Conservation (phyloP, 2,797 vertebrate species). For the Mormyrops attenuatus region DNA sequence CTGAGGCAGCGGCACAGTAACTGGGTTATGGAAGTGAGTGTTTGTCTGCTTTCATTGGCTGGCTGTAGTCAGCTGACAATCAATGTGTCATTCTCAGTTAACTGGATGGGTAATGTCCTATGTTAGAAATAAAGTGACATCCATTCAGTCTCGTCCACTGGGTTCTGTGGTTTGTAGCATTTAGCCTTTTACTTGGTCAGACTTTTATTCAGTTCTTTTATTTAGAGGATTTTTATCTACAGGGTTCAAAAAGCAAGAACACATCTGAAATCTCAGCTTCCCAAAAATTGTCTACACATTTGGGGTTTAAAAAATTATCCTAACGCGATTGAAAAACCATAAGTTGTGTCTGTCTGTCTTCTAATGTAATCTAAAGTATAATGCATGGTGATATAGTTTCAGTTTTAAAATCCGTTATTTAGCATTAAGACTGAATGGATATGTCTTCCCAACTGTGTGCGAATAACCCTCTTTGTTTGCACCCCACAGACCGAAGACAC, state of each 20-base stretch:
- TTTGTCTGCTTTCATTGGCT: neutral
- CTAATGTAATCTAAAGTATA: neutral
- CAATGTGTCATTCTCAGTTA: neutral
- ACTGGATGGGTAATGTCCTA: neutral
- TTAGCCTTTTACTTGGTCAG: neutral
- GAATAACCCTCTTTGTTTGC: neutral
- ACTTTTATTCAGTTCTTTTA: neutral
- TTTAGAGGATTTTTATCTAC: neutral
- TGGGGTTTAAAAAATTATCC: neutral
- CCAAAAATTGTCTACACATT: neutral
- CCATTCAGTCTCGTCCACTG: neutral
- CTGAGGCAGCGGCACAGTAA: neutral
- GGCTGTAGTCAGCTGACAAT: neutral
- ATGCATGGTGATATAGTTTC: neutral
- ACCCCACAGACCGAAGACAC: conserved; percentile 85
- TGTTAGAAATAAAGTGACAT: neutral
- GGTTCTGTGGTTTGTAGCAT: neutral
- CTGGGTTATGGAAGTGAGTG: neutral
- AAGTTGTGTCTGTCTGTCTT: neutral
- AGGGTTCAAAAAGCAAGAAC: neutral
- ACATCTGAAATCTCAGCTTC: neutral
- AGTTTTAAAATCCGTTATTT: neutral
- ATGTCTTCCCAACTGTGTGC: neutral
- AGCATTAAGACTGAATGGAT: neutral
- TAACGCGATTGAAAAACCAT: neutral